Conservation (phyloP, 2,797 vertebrate genomes). For the Neostethus bicornis region DNA sequence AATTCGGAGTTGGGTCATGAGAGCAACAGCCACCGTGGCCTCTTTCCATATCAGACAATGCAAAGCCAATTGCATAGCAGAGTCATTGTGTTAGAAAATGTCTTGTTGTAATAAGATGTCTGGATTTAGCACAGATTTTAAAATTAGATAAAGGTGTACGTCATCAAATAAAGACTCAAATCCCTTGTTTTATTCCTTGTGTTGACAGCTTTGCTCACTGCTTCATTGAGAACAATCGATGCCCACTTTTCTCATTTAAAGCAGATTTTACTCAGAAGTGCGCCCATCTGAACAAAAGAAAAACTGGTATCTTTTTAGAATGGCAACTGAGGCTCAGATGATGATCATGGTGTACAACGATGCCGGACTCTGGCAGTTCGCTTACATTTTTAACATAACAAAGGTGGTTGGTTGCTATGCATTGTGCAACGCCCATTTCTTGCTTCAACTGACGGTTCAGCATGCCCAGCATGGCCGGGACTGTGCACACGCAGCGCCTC, state of each 20-base stretch:
- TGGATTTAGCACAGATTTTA: background rate
- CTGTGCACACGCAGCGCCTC: constrained; percentile 70
- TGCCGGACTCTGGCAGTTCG: constrained; percentile 32
- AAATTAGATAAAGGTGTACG: background rate
- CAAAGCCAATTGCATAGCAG: background rate
- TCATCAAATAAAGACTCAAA: constrained; percentile 32
- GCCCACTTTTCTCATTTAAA: constrained; percentile 26
- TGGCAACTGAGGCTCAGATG: constrained; percentile 27
- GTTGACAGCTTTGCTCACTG: constrained; percentile 16
- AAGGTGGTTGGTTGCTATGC: constrained; percentile 36
- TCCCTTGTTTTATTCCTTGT: background rate
- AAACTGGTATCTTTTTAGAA: constrained; percentile 39
- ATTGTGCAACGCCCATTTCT: constrained; percentile 52
- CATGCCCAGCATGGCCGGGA: constrained; percentile 74
- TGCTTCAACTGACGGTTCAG: constrained; percentile 58
- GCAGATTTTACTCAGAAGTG: constrained; percentile 74
- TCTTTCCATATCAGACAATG: too few relatives aligned
- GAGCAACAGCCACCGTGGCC: too few relatives aligned
- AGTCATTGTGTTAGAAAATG: background rate
- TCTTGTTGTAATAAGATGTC: background rate
- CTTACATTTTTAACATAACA: constrained; percentile 49
- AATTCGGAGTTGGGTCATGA: too few relatives aligned
- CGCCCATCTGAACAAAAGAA: constrained; percentile 59
- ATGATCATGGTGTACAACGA: constrained; percentile 32
- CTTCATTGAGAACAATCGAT: constrained; percentile 25